These are phyloP conservation scores for Steatornis caripensis DNA, from an alignment of 2,113 vertebrate species.

Conservation along the genomic window DNA sequence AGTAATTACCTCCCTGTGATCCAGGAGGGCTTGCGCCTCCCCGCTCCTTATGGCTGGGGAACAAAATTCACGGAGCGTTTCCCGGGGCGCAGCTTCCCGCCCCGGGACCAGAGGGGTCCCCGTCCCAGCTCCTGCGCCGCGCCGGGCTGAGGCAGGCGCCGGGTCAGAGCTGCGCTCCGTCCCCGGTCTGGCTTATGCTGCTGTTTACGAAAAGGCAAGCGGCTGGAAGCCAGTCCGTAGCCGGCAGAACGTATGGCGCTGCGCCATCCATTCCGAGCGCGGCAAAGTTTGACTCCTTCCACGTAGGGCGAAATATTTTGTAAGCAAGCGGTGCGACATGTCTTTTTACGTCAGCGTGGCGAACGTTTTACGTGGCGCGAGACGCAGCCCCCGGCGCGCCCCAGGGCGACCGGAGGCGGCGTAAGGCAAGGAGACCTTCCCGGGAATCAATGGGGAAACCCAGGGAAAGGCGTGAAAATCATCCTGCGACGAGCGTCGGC, in stretches of 20 bases:
- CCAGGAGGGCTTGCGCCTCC: too few relatives aligned
- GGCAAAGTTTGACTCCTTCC: background rate
- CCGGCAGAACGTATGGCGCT: background rate
- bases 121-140: accelerated
- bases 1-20: too few relatives aligned
- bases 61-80: too few relatives aligned
- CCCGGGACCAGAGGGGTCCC: too few relatives aligned
- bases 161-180: accelerated
- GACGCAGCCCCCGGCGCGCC: background rate
- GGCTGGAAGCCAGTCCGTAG: background rate
- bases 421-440: background rate
- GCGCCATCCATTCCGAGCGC: background rate
- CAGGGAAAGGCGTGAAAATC: background rate
- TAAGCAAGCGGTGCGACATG: background rate
- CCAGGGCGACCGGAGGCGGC: accelerated
- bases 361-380: accelerated
- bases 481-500: accelerated
- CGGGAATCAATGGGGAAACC: accelerated
- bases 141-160: too few relatives aligned
- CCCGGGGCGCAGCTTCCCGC: too few relatives aligned
- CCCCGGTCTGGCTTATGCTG: accelerated
- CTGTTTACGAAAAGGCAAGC: background rate
- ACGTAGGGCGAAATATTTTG: background rate
- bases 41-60: too few relatives aligned
- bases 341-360: background rate